Base-by-base conservation (phyloP, 2,797 vertebrate species). In the Pampus argenteus region DNA sequence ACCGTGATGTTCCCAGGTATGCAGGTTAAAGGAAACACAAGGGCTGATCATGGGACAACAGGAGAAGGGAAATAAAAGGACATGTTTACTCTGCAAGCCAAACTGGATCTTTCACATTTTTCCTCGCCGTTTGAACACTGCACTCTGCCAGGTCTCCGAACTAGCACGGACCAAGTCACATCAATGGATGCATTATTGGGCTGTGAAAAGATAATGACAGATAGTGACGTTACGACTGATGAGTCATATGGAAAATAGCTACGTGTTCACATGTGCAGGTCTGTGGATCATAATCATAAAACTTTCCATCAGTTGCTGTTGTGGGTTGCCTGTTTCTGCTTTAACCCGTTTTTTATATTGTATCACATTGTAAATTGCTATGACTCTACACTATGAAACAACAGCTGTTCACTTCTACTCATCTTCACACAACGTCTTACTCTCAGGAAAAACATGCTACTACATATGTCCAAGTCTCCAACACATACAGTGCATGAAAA, bases 81-180 rank as follows among this genome's bases (percentile, higher is more conserved):
- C 5, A 1, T 36, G 17, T 85, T 79, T 67, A 81, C 64, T 78
- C 78, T 8, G 76, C 88, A 83, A 73, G 82, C 52, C 38, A 52
- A 77, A 91, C 91, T 67, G 75, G 91, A 76, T 86, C 18, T 70
- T 29, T 90, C 61, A 82, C 90, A 92, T 92, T 91, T 87, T 86
- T 89, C 51, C 23, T 1, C 42, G 51, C 0, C 6, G 22, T 49
- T 29, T 50, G 25, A 64, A 57, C 45, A 55, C 48, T 42, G n/a
- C 31, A n/a, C 4, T 48, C 5, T 26, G 59, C 20, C 34, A 34
- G 20, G 20, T 9, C 22, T 60, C 22, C 44, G 20, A 72, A 28
- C 36, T 3, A 18, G 2, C 9, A 25, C 34, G 38, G 25, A 42
- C 36, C 22, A 15, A 20, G 25, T 45, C 31, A 57, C 55, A 65